Evolutionary conservation across 2,888 invertebrate species (phyloP).

Genomic region (Palloptera scutellata): DNA sequence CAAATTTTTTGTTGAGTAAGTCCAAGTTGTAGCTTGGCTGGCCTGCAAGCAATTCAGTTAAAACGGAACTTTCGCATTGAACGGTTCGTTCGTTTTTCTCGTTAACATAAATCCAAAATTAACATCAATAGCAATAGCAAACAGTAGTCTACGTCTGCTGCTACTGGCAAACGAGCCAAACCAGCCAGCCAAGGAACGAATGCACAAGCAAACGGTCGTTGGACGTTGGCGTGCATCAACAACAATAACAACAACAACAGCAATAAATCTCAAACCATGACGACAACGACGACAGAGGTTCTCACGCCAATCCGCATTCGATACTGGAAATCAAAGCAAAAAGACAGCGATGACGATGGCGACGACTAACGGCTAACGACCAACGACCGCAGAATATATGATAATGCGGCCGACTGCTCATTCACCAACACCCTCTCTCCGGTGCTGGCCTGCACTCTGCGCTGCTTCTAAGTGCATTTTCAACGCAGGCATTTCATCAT

Average conservation of each 20-base stretch:
- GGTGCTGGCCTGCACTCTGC: conserved; percentile 17
- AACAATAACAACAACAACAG: too few relatives aligned
- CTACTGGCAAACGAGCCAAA: not conserved
- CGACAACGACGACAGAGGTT: not conserved
- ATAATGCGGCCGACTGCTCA: too few relatives aligned
- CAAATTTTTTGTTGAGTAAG: conserved; percentile 62
- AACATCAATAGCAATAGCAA: not conserved
- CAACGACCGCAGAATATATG: too few relatives aligned
- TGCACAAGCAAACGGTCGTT: conserved; percentile 9
- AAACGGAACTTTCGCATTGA: conserved; percentile 61
- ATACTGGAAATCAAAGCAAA: too few relatives aligned
- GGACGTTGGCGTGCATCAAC: not conserved
- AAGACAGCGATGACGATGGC: too few relatives aligned
- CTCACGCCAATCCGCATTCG: too few relatives aligned
- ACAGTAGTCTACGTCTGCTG: not conserved
- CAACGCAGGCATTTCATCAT: conserved; percentile 30
- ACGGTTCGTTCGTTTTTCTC: conserved; percentile 48
- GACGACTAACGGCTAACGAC: too few relatives aligned
- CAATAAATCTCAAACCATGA: too few relatives aligned
- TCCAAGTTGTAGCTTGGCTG: conserved; percentile 50
- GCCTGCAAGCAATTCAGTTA: conserved; percentile 58
- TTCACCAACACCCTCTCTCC: too few relatives aligned
- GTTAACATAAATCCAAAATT: conserved; percentile 4
- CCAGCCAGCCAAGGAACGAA: not conserved
- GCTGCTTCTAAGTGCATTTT: conserved; percentile 19